Percentiles rank a stretch among this genome's conserved stretches.
Conservation (phyloP, 2,888 invertebrate genomes). For the Digitonthophagus gazella region DNA sequence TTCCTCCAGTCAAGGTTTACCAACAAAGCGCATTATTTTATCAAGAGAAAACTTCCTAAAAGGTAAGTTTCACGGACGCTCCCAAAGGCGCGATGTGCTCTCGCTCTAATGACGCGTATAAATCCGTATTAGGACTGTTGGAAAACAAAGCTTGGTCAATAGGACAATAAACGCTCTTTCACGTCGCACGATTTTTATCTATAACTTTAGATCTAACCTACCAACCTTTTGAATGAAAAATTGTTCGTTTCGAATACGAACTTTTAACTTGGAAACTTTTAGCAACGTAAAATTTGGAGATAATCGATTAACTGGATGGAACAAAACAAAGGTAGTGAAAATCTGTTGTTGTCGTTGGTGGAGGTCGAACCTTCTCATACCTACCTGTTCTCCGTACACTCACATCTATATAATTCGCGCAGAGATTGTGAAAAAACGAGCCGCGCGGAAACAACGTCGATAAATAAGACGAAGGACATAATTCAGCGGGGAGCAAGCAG, state of each 20-base stretch:
- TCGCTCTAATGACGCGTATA: background rate
- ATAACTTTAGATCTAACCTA: no score
- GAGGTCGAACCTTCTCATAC: no score
- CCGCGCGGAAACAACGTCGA: slow-evolving; percentile 5
- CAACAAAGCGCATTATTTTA: background rate
- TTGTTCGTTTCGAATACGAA: background rate
- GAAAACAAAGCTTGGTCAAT: background rate
- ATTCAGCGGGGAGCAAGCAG: slow-evolving; percentile 1
- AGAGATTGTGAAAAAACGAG: no score
- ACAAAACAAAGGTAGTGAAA: no score
- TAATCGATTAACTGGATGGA: no score
- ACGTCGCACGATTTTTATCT: background rate
- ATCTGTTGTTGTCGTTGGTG: no score
- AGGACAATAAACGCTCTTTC: no score
- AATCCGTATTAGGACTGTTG: background rate
- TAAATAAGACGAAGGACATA: slow-evolving; percentile 11
- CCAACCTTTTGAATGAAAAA: background rate
- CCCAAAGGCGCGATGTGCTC: background rate
- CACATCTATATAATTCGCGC: no score
- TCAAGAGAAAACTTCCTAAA: background rate
- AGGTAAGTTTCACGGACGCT: background rate
- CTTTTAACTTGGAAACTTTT: no score
- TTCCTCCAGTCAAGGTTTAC: background rate
- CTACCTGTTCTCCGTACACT: background rate
- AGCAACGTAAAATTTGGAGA: no score